Percentiles rank a stretch among this genome's conserved stretches.
These are phyloP conservation scores for Gulo gulo DNA, from an alignment of 2,113 vertebrate genomes.

Conservation along the genomic window DNA sequence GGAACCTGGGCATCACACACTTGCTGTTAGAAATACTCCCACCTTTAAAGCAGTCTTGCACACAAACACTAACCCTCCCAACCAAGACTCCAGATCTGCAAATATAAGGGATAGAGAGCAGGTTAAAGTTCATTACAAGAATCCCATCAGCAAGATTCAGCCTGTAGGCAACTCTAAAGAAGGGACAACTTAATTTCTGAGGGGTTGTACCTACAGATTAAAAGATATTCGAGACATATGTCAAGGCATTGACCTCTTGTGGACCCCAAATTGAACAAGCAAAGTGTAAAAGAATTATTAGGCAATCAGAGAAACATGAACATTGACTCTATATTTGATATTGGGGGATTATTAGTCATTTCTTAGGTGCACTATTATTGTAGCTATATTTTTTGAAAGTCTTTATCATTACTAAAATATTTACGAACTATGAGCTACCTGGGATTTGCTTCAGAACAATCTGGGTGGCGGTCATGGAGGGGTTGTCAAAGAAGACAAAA, in stretches of 20 bases:
- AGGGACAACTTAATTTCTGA: background rate
- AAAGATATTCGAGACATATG: background rate
- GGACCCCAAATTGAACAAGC: background rate
- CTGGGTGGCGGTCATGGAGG: background rate
- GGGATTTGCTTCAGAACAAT: background rate
- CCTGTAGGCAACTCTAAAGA: background rate
- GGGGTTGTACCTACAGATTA: background rate
- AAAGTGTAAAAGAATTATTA: background rate
- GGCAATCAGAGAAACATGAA: background rate
- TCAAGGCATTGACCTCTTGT: background rate
- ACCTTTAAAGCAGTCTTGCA: background rate
- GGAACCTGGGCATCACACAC: background rate
- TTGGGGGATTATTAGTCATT: background rate
- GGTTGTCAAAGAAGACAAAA: background rate
- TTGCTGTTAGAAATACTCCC: background rate
- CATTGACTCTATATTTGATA: background rate
- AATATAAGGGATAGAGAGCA: background rate
- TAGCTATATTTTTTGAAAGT: background rate
- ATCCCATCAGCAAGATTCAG: background rate
- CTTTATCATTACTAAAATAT: background rate
- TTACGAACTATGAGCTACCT: background rate
- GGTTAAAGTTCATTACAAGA: background rate
- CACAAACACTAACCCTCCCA: accelerated
- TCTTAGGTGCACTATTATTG: background rate
- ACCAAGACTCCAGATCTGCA: background rate